phyloP scores from a whole-genome alignment of 1,140 invertebrate species.

The Trachymyrmex cornetzi region DNA sequence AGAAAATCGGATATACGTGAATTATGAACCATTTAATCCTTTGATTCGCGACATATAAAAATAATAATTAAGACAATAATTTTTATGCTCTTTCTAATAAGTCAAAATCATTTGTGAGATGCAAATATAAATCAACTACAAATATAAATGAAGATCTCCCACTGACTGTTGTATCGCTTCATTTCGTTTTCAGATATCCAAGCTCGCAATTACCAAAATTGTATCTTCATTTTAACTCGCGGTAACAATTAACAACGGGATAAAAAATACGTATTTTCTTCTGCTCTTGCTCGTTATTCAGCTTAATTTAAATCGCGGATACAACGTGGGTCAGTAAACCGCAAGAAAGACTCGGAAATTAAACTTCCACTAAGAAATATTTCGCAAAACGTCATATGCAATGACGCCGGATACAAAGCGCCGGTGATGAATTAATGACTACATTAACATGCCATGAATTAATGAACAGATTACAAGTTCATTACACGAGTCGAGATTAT shows the following conservation, averaged over 20 bases:
- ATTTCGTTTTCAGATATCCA: background rate
- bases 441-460: constrained; percentile 54
- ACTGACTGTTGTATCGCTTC: background rate
- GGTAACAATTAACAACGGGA: constrained; percentile 10
- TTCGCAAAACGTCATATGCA: constrained; percentile 24
- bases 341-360: constrained; percentile 40
- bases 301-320: constrained; percentile 48
- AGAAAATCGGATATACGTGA: background rate
- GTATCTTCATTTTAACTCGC: constrained; percentile 1
- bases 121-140: background rate
- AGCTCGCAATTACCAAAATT: background rate
- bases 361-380: constrained; percentile 48
- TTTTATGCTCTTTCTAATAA: background rate
- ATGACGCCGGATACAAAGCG: constrained; percentile 22
- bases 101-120: constrained; percentile 1
- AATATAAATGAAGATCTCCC: background rate
- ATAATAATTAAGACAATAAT: background rate
- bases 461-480: constrained; percentile 44
- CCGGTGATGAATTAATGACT: constrained; percentile 54
- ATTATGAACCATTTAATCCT: background rate
- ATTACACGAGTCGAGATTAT: constrained; percentile 46
- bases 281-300: background rate
- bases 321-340: constrained; percentile 2
- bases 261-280: background rate
- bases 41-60: background rate